Base-by-base conservation (phyloP, 2,113 vertebrate species). In the Chaetura pelagica region DNA sequence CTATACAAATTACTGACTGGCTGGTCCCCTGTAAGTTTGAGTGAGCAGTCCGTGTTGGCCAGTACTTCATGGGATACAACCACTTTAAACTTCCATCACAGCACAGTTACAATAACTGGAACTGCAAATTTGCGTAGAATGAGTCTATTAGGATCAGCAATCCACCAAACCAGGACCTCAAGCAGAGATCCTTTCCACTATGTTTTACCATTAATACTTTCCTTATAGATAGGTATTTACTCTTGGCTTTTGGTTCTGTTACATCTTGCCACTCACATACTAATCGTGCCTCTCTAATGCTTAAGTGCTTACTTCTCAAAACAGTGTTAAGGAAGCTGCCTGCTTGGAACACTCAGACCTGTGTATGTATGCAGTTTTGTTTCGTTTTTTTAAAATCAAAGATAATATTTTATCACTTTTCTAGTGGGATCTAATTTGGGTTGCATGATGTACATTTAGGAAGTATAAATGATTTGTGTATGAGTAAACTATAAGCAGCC, bases 381-480 rank as follows among this genome's bases (percentile, higher is more conserved):
- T 88, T 82, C 8, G 44, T 15, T 19, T 73, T 72, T 89, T 81
- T 18, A 5, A 85, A 94, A 89, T 63, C 52, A 82, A 66, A 85
- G 93, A 66, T 93, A 89, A 73, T 91, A 93, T 93, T 96, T 94
- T 97, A 93, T 93, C 71, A 87, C 90, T 93, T 98, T 96, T 95
- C 89, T 96, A 95, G 77, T 35, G n/a, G 93, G 89, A n/a, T 76
- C 74, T 85, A 68, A 87, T 93, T 80, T 92, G 86, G 83, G 87
- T 77, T 96, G 95, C 93, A 92, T 96, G 95, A 68, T 97, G 62
- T 96, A 94, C 95, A 92, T 95, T 93, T 93, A 94, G 87, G 86
- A 95, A 79, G 81, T 59, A 52, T 68, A 59, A 92, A 59, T 93
- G 80, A 86, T 88, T 92, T 96, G 87, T 94, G 95, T 96, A 78